Evolutionary conservation across 2,888 invertebrate species (phyloP).

Genomic region (Acholoe squamosa): DNA sequence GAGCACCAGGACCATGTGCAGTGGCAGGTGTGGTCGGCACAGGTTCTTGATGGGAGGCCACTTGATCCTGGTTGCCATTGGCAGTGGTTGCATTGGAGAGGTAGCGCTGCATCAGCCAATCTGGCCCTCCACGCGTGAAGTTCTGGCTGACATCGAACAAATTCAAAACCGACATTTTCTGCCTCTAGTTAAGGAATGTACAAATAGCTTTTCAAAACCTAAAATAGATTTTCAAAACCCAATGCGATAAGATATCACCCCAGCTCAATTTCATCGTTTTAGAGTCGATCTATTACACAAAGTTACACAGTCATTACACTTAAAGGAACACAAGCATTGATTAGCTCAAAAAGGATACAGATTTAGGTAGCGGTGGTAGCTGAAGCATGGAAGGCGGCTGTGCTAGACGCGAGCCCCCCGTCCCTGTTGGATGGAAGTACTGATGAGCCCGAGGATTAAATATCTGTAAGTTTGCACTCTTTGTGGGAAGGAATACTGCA

Average conservation of each 20-base stretch:
- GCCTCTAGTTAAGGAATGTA: conserved; percentile 48
- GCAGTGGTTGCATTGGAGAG: conserved; percentile 66
- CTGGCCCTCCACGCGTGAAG: conserved; percentile 75
- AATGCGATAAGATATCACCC: too few relatives aligned
- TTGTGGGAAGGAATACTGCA: conserved; percentile 82
- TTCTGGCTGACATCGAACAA: conserved; percentile 82
- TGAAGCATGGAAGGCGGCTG: conserved; percentile 83
- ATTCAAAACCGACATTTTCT: conserved; percentile 81
- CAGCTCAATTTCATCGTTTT: too few relatives aligned
- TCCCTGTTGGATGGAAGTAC: conserved; percentile 82
- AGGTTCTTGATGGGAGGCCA: background rate
- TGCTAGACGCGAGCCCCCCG: conserved; percentile 76
- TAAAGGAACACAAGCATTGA: too few relatives aligned
- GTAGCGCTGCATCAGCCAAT: conserved; percentile 80
- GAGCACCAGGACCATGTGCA: background rate
- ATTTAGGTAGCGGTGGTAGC: conserved; percentile 81
- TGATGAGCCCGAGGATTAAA: conserved; percentile 82
- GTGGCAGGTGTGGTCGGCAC: background rate
- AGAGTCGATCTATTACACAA: too few relatives aligned
- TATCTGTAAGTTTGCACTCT: conserved; percentile 74
- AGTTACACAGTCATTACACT: too few relatives aligned
- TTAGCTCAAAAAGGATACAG: conserved; percentile 78
- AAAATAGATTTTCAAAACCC: background rate
- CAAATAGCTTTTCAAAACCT: background rate
- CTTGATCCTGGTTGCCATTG: background rate